Conservation (phyloP, 2,888 invertebrate species). For the Melolontha melolontha region DNA sequence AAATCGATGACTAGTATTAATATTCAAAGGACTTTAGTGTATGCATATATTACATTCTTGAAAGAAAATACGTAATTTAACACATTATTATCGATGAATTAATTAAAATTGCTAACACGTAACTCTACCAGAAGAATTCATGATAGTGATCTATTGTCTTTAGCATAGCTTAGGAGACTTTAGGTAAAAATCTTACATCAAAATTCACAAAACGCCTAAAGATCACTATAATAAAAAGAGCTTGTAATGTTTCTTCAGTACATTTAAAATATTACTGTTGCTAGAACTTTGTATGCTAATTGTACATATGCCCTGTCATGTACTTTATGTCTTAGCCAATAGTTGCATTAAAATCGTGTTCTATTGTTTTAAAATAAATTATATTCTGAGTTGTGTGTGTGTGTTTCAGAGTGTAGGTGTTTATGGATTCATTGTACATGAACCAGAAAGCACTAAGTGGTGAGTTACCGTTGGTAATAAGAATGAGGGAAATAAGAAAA, state of each 20-base stretch:
- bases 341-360: constrained; percentile 64
- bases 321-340: constrained; percentile 64
- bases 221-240: constrained; percentile 37
- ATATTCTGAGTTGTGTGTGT: constrained; percentile 58
- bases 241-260: constrained; percentile 36
- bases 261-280: constrained; percentile 48
- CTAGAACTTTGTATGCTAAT: constrained; percentile 65
- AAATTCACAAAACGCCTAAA: constrained; percentile 28
- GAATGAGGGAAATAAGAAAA: constrained; percentile 28
- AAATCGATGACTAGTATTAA: too few relatives aligned
- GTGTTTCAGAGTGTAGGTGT: constrained; percentile 58
- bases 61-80: too few relatives aligned
- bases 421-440: constrained; percentile 61
- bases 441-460: constrained; percentile 53
- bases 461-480: constrained; percentile 21
- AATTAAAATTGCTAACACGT: too few relatives aligned
- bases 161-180: too few relatives aligned
- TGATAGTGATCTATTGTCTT: too few relatives aligned
- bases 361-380: constrained; percentile 66
- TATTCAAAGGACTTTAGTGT: too few relatives aligned
- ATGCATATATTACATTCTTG: too few relatives aligned
- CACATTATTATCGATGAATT: too few relatives aligned
- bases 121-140: too few relatives aligned
- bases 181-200: neutral
- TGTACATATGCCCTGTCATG: constrained; percentile 64